phyloP scores from a whole-genome alignment of 2,797 vertebrate genomes.

The Megalops cyprinoides region DNA sequence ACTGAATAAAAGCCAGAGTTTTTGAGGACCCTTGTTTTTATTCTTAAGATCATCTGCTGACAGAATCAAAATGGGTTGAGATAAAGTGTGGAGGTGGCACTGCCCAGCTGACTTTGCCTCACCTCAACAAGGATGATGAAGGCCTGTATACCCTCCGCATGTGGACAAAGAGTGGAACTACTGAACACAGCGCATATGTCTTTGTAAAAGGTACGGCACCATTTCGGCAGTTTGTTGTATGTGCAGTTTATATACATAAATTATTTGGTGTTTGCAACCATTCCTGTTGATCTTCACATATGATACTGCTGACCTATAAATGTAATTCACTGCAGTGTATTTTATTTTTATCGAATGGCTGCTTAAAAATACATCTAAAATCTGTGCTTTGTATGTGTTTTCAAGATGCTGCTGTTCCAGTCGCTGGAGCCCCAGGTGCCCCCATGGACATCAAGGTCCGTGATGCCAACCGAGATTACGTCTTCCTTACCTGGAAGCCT shows the following conservation, averaged over 20 bases:
- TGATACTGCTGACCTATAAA: too few relatives aligned
- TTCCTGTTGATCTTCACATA: too few relatives aligned
- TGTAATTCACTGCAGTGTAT: neutral
- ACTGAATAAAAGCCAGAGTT: neutral
- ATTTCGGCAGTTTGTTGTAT: too few relatives aligned
- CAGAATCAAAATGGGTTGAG: constrained; percentile 80
- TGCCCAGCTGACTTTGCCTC: constrained; percentile 83
- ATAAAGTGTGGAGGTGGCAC: constrained; percentile 82
- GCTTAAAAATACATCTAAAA: too few relatives aligned
- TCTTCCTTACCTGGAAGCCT: constrained; percentile 95
- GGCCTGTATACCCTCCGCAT: constrained; percentile 92
- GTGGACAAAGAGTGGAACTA: constrained; percentile 84
- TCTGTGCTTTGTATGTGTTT: constrained; percentile 33
- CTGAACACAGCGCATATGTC: constrained; percentile 90
- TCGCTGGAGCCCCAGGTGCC: constrained; percentile 84
- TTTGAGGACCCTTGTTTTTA: neutral
- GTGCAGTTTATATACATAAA: too few relatives aligned
- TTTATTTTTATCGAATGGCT: neutral
- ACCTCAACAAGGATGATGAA: constrained; percentile 95
- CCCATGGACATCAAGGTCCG: constrained; percentile 89
- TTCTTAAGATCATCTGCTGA: constrained; percentile 73
- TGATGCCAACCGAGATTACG: constrained; percentile 89
- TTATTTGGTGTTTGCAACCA: too few relatives aligned
- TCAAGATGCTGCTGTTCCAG: constrained; percentile 81
- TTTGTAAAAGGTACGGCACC: constrained; percentile 86